Conservation (phyloP, 1,140 invertebrate genomes). For the Caenorhabditis inopinata region DNA sequence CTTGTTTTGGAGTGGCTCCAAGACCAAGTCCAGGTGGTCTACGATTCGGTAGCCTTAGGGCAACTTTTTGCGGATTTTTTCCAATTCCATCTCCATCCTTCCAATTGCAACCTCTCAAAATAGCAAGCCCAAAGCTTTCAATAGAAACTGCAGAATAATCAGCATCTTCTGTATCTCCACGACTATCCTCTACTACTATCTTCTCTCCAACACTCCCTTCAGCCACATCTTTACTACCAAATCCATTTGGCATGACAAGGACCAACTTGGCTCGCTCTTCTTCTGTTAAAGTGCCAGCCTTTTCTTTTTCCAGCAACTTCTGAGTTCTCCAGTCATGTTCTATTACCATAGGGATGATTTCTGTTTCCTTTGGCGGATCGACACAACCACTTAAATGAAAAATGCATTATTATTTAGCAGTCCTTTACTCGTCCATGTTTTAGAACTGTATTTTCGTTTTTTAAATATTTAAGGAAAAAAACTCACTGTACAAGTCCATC, state of each 20-base stretch:
- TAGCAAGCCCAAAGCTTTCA: constrained; percentile 35
- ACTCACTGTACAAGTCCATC: constrained; percentile 38
- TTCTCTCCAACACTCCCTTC: background rate
- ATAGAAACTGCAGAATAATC: constrained; percentile 35
- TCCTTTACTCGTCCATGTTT: too few species aligned
- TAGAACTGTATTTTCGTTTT: too few species aligned
- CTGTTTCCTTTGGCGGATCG: background rate
- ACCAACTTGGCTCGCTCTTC: constrained; percentile 35
- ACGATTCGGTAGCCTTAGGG: constrained; percentile 29
- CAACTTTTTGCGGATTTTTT: constrained; percentile 37
- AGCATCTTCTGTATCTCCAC: background rate
- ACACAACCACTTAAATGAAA: constrained; percentile 8
- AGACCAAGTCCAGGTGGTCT: constrained; percentile 44
- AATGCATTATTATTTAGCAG: too few species aligned
- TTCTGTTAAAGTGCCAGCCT: constrained; percentile 36
- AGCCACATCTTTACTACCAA: background rate
- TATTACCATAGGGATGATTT: constrained; percentile 33
- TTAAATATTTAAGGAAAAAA: too few species aligned
- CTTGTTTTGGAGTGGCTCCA: constrained; percentile 28
- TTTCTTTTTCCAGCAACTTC: constrained; percentile 39
- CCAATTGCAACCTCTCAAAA: constrained; percentile 44
- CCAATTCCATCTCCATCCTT: constrained; percentile 47
- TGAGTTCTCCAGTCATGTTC: constrained; percentile 42
- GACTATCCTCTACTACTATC: constrained; percentile 14
- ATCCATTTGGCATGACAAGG: constrained; percentile 3